Evolutionary conservation across 2,797 vertebrate species (phyloP).

Genomic region (Peromyscus aztecus): DNA sequence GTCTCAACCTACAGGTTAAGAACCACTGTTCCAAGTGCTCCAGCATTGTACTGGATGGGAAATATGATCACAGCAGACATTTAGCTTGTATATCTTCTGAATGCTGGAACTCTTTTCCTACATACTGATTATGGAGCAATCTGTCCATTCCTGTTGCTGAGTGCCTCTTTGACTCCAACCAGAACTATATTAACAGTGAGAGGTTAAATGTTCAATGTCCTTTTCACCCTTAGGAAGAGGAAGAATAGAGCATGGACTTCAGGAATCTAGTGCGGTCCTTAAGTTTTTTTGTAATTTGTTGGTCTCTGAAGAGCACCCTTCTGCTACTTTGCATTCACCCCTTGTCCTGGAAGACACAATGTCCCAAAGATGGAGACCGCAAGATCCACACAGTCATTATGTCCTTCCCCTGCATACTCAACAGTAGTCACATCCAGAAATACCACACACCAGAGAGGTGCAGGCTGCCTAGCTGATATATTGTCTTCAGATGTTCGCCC

Average conservation of each 20-base stretch:
- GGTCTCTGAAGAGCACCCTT: background rate
- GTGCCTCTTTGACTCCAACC: background rate
- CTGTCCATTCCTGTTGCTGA: background rate
- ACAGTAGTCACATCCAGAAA: background rate
- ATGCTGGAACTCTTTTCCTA: background rate
- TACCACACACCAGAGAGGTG: slow-evolving; percentile 3
- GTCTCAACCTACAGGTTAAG: background rate
- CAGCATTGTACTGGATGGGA: background rate
- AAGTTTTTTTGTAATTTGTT: background rate
- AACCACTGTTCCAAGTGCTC: background rate
- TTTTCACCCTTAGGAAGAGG: slow-evolving; percentile 8
- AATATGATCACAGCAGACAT: background rate
- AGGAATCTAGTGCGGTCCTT: background rate
- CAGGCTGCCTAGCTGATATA: slow-evolving; percentile 22
- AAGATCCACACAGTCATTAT: background rate
- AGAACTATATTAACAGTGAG: background rate
- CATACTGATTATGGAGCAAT: background rate
- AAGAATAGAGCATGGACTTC: background rate
- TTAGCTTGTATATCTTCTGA: background rate
- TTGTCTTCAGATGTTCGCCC: slow-evolving; percentile 53
- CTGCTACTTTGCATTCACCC: background rate
- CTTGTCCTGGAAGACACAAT: slow-evolving; percentile 7
- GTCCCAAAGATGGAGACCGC: background rate
- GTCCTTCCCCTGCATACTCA: background rate
- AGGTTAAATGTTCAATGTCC: background rate